These are phyloP conservation scores for Trissolcus brochymenae DNA, from an alignment of 2,888 invertebrate species.

Conservation along the genomic window DNA sequence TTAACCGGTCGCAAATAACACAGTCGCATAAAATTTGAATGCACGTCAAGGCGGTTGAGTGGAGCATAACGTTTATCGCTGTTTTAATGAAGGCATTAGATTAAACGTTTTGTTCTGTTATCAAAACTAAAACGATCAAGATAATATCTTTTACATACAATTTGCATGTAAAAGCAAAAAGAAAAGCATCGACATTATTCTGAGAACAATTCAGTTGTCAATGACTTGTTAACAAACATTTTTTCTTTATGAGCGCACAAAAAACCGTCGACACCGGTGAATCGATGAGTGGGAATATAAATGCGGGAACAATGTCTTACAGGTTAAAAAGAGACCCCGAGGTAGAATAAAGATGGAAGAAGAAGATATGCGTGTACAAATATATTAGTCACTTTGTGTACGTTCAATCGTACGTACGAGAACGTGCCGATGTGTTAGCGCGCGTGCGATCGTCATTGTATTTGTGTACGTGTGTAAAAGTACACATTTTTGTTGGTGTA, in stretches of 20 bases:
- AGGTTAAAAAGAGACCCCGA: conserved; percentile 57
- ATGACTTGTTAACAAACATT: conserved; percentile 50
- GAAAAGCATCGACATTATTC: conserved; percentile 14
- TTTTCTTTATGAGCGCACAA: conserved; percentile 36
- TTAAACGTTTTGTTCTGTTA: conserved; percentile 41
- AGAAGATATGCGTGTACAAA: conserved; percentile 49
- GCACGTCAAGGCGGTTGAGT: conserved; percentile 59
- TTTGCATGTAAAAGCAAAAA: conserved; percentile 25
- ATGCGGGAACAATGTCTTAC: conserved; percentile 68
- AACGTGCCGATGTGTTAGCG: background rate
- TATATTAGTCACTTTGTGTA: conserved; percentile 50
- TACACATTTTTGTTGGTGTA: conserved; percentile 7
- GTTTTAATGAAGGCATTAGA: conserved; percentile 48
- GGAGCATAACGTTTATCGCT: conserved; percentile 35
- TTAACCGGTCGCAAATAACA: conserved; percentile 28
- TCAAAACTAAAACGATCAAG: conserved; percentile 19
- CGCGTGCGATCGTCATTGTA: background rate
- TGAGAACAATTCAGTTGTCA: conserved; percentile 36
- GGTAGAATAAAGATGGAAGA: conserved; percentile 42
- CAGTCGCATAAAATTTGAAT: conserved; percentile 64
- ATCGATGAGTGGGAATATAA: conserved; percentile 59
- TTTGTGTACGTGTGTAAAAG: conserved; percentile 9
- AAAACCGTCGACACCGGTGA: conserved; percentile 34
- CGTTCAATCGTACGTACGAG: conserved; percentile 20
- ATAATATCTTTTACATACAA: conserved; percentile 24